Base-by-base conservation (phyloP, 1,140 invertebrate genomes). In the Hyles vespertilio region DNA sequence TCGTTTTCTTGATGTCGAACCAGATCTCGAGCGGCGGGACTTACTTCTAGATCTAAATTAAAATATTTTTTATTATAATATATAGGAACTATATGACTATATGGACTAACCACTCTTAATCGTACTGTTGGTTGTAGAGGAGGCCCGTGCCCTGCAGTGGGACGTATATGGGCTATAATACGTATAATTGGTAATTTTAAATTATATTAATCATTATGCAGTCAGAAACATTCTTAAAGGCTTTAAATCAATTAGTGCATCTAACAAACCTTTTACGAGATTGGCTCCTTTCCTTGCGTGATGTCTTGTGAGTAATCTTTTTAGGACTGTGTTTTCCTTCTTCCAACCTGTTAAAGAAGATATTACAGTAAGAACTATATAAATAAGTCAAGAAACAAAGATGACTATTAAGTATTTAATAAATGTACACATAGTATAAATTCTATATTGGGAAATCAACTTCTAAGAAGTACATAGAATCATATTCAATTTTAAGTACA, bases 21-120 rank as follows among this genome's bases (percentile, higher is more conserved):
- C 62, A 0, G 77, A 82, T 50, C 72, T 58, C n/a, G 79, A 81
- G 11, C 77, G 64, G 5, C 69, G 70, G 10, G 84, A 81, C 58
- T 77, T 85, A 67, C 83, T 87, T 65, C 56, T 61, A 33, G 82
- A 86, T 49, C 82, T 89, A 33, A n/a, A 57, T 65, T 3, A 52
- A 6, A 63, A 67, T 47, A 51, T 49, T 53, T 51, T 40, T 52
- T 2, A 34, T 8, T n/a, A 10, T 52, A 52, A 52, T 36, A 52
- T 3, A 3, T 32, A 1, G 34, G n/a, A n/a, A n/a, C n/a, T n/a
- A n/a, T n/a, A n/a, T n/a, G n/a, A n/a, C n/a, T n/a, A n/a, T n/a
- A n/a, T n/a, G n/a, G n/a, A n/a, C n/a, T n/a, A n/a, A n/a, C n/a
- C n/a, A n/a, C n/a, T n/a, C n/a, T n/a, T n/a, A n/a, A n/a, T n/a